Evolutionary conservation across 2,888 invertebrate species (phyloP).

Genomic region (Spisula subtruncata): DNA sequence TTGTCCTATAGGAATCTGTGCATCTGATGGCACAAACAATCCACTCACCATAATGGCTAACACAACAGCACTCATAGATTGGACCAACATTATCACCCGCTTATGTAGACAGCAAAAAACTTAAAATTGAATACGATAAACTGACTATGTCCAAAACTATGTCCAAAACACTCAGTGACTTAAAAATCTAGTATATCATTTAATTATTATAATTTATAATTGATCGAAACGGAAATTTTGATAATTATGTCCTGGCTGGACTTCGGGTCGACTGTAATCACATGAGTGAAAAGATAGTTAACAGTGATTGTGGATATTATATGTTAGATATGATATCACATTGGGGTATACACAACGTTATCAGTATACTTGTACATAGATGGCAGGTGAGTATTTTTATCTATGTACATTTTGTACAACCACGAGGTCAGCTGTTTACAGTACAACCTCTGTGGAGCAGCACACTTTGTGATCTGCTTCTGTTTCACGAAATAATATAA

Average conservation of each 20-base stretch:
- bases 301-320: not conserved
- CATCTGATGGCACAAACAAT: conserved; percentile 13
- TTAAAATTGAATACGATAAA: not conserved
- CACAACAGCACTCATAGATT: not conserved
- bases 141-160: no score
- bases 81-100: not conserved
- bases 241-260: not conserved
- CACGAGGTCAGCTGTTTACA: no score
- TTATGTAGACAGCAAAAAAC: not conserved
- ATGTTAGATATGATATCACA: conserved; percentile 1
- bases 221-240: not conserved
- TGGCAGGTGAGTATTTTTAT: not conserved
- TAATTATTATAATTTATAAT: no score
- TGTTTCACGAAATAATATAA: no score
- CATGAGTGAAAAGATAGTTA: not conserved
- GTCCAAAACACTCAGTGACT: not conserved
- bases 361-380: not conserved
- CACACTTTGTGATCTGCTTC: no score
- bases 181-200: not conserved
- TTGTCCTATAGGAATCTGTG: conserved; percentile 36
- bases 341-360: not conserved
- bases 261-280: not conserved
- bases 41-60: not conserved
- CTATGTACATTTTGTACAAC: no score
- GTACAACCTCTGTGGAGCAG: no score